Base-by-base conservation (phyloP, 2,888 invertebrate genomes). In the Drosophila parthenogenetica region DNA sequence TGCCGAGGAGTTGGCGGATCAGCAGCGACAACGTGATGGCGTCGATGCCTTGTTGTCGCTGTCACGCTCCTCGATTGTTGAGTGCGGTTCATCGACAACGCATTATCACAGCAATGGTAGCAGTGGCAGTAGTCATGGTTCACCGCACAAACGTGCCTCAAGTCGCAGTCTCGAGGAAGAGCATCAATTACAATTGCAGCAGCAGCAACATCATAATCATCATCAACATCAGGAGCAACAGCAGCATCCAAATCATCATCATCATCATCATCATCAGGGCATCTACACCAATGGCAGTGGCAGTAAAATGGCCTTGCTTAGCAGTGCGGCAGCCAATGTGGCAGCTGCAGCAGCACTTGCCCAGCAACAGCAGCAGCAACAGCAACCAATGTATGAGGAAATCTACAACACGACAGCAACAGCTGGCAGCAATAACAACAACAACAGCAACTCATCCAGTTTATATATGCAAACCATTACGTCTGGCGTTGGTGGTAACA, bases 11-110 rank as follows among this genome's bases (percentile, higher is more conserved):
- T 93, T 94, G 50, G 95, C 95, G 80, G 95, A 95, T 90, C 94
- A 94, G 81, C 93, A 95, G 74, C 95, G 95, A 83, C 95, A 96
- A 74, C 95, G 95, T 43, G 96, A 96, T 90, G 96, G 96, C 65
- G 96, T 96, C 0, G 96, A 96, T 86, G 96, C 96, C 0, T 92
- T 96, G 71, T 92, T 96, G 46, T 96, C 96, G 90, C 93, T 96
- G 62, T 96, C 96, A 0, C 93, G 96, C 67, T 96, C 96, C 1
- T 95, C 96, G 5, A 94, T 87, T 54, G 79, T 88, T 45, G 90
- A 90, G 51, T 76, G 79, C 72, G 77, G 88, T 25, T 87, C 86
- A 17, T 63, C 77, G 42, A 55, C 80, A 35, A 76, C 82, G 16
- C 82, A 87, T 25, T 83, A 85, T 60, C 75, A 83, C 22, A 83